Conservation (phyloP, 2,113 vertebrate species). For the Antechinus flavipes region DNA sequence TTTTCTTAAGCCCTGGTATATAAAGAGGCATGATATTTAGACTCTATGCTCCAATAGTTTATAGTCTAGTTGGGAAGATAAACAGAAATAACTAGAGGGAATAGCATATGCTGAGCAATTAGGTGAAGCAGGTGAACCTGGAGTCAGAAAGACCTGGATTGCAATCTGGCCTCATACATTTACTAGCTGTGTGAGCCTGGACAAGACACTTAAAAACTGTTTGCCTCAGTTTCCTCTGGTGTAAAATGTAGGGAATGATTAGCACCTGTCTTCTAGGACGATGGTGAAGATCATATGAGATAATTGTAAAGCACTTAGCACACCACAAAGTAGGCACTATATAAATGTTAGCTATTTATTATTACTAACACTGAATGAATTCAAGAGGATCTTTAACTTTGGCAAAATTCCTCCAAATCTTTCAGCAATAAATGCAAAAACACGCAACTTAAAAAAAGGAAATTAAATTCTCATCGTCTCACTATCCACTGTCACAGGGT, state of each 20-base stretch:
- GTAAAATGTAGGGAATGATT: neutral
- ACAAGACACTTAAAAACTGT: neutral
- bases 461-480: neutral
- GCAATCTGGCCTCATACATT: conserved; percentile 24
- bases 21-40: neutral
- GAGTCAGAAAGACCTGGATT: conserved; percentile 25
- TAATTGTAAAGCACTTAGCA: conserved; percentile 3
- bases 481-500: conserved; percentile 1
- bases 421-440: neutral
- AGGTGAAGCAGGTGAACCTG: neutral
- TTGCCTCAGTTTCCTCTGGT: neutral
- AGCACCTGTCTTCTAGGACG: neutral
- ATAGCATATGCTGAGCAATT: neutral
- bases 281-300: neutral
- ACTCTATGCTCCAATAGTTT: neutral
- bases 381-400: neutral
- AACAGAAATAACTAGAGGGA: neutral
- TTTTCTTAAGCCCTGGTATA: neutral
- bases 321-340: neutral
- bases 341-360: neutral
- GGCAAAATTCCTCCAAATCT: conserved; percentile 19
- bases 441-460: conserved; percentile 22
- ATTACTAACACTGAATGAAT: conserved; percentile 23
- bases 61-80: neutral
- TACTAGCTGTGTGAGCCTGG: neutral